phyloP scores from a whole-genome alignment of 2,797 vertebrate species.

The Xenopus petersii region DNA sequence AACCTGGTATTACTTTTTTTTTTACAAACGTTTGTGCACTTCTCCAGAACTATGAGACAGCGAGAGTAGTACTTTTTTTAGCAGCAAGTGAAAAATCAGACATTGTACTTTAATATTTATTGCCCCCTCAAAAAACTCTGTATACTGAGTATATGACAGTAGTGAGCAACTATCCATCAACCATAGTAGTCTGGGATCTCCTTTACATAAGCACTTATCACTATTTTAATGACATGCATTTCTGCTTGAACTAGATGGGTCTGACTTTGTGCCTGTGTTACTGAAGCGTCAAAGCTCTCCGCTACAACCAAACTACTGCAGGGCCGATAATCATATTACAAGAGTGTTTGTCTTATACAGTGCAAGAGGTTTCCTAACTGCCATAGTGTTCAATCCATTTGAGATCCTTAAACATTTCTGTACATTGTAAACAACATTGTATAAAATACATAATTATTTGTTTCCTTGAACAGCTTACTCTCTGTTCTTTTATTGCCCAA shows the following conservation, averaged over 20 bases:
- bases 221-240: not conserved
- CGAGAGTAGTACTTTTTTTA: not conserved
- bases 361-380: not conserved
- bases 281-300: not conserved
- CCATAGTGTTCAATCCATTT: not conserved
- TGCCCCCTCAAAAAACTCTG: not conserved
- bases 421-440: conserved; percentile 7
- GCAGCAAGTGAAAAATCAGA: not conserved
- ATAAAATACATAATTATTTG: not conserved
- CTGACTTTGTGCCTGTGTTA: not conserved
- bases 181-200: not conserved
- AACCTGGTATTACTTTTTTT: not conserved
- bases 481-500: not conserved
- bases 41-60: not conserved
- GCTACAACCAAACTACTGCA: not conserved
- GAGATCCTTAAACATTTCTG: not conserved
- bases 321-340: not conserved
- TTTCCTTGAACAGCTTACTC: not conserved
- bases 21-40: not conserved
- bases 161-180: not conserved
- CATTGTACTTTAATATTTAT: conserved; percentile 28
- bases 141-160: not conserved
- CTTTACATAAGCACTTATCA: conserved; percentile 33
- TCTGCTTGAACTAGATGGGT: not conserved
- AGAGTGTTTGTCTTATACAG: not conserved